phyloP scores from a whole-genome alignment of 2,888 invertebrate genomes.

The Coenonympha arcania region DNA sequence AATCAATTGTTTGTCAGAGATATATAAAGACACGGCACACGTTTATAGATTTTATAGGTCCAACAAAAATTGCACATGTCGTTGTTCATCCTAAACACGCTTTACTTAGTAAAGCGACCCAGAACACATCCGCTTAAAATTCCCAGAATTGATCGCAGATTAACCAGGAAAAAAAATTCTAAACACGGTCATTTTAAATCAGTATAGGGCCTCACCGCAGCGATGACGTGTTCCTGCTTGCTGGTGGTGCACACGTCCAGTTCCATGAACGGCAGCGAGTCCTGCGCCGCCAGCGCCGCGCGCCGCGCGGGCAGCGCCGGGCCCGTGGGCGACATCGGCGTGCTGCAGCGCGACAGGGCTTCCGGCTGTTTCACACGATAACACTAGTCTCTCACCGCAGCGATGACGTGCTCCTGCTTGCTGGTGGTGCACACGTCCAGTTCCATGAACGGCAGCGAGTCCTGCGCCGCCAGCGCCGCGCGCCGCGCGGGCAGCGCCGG shows the following conservation, averaged over 20 bases:
- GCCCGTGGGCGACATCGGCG: conserved; percentile 84
- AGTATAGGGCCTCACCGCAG: conserved; percentile 81
- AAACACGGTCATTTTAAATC: no score
- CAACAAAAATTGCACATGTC: no score
- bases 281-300: conserved; percentile 55
- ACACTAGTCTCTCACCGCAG: no score
- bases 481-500: conserved; percentile 42
- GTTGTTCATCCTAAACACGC: no score
- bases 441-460: conserved; percentile 84
- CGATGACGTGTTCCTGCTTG: conserved; percentile 90
- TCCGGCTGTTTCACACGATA: conserved; percentile 85
- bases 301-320: conserved; percentile 42
- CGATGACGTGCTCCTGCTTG: conserved; percentile 90
- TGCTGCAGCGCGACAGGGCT: conserved; percentile 87
- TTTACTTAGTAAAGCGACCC: no score
- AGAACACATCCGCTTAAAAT: no score
- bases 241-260: conserved; percentile 89
- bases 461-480: conserved; percentile 55
- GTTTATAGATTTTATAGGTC: no score
- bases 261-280: conserved; percentile 84
- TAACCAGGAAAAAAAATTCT: no score
- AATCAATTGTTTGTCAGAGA: no score
- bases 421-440: conserved; percentile 89
- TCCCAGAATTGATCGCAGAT: no score
- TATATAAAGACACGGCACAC: no score